Base-by-base conservation (phyloP, 1,140 invertebrate species). In the Heterodera carotae region DNA sequence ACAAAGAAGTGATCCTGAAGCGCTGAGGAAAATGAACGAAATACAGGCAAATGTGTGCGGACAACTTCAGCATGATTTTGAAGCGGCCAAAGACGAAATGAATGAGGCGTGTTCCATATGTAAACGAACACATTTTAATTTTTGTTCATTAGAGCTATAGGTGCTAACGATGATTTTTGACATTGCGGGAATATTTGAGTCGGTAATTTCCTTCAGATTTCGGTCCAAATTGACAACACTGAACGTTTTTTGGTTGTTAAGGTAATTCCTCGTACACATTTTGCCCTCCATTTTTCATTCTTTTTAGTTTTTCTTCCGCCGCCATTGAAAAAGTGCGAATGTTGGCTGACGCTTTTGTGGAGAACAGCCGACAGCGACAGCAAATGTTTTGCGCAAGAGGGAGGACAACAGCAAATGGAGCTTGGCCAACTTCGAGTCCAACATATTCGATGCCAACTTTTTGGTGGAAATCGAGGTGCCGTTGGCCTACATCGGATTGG, bases 331-430 rank as follows among this genome's bases (percentile, higher is more conserved):
- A 89, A 77, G 91, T 91, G 29, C 87, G 88, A 71, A 89, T 98
- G 92, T 91, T 98, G 84, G 93, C 94, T 88, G 96, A 98, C 89
- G 97, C 98, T 94, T 95, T 97, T 91, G 95, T 98, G 90, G 92
- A 94, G 89, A 93, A 93, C 90, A 89, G 93, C 84, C 91, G 91
- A 81, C 43, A 22, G 34, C 15, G 34, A 22, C 34, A 68, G 22
- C 15, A 68, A 39, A 48, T 36, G 34, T 36, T n/a, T n/a, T 48
- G 18, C 34, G 48, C 48, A 56, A 56, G 22, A 15, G 48, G 15
- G 48, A 56, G 15, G 48, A 56, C 95, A 94, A 91, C 92, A 94
- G 89, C 97, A 95, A 86, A 95, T 98, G 90, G 96, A 98, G 90
- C 94, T 94, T 84, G 93, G 93, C 2, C 92, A 94, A 56, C 48